Base-by-base conservation (phyloP, 2,888 invertebrate genomes). In the Thumatha senex region DNA sequence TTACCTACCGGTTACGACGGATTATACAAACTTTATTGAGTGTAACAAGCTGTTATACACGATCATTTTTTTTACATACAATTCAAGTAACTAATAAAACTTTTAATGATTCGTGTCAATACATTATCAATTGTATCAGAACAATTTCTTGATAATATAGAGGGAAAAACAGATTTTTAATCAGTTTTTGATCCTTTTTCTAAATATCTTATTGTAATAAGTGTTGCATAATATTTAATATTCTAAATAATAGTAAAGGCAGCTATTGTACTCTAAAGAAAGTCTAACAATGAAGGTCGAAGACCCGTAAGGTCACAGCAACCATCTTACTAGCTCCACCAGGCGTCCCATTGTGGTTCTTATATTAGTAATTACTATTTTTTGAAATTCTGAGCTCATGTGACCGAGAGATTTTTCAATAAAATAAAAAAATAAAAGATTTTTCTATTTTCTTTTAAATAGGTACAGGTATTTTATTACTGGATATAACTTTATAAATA, bases 211-310 rank as follows among this genome's bases (percentile, higher is more conserved):
- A 4, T 13, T 45, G 7, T 38, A 9, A 30, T 36, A 30, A 45
- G 3, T 10, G n/a, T 38, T 30, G 29, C 13, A 24, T 36, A 29
- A 31, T 30, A 29, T 13, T 40, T 40, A 35, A 40, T 51, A 33
- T 11, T 15, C 41, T 30, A 38, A 24, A 42, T 39, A 46, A 43
- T 42, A 30, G 33, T 46, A 42, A 34, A 33, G 62, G 66, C 72
- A 70, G 74, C 78, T 80, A 80, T 86, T 84, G 86, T 83, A 78
- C 80, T 82, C 62, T 80, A 80, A 84, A 84, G 82, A 76, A 83
- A 82, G 78, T 76, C 82, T 79, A 88, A 87, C 88, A 89, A 88
- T 87, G 78, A 81, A 78, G 88, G 88, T 87, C 89, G 84, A 78
- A 79, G 87, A 86, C 87, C 86, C 79, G 76, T 72, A 76, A n/a